Conservation (phyloP, 2,113 vertebrate species). For the Mus musculus region GRCm39 chr10:120296501-120297000, state of each 20-base stretch:
- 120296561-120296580: neutral
- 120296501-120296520: neutral
- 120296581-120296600: neutral
- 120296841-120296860: neutral
- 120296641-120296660: neutral
- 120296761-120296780: neutral
- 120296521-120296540: neutral
- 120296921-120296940: neutral
- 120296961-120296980: neutral
- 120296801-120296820: neutral
- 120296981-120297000: neutral
- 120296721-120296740: neutral
- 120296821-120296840: neutral
- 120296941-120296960: neutral
- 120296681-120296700: conserved; percentile 24
- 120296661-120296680: neutral
- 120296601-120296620: neutral
- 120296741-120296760: neutral
- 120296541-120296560: neutral
- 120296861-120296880: neutral
- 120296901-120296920: neutral
- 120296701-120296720: neutral
- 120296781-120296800: neutral
- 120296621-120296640: neutral
- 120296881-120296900: neutral